phyloP scores from a whole-genome alignment of 2,888 invertebrate genomes.

The Gastrophysa polygoni region DNA sequence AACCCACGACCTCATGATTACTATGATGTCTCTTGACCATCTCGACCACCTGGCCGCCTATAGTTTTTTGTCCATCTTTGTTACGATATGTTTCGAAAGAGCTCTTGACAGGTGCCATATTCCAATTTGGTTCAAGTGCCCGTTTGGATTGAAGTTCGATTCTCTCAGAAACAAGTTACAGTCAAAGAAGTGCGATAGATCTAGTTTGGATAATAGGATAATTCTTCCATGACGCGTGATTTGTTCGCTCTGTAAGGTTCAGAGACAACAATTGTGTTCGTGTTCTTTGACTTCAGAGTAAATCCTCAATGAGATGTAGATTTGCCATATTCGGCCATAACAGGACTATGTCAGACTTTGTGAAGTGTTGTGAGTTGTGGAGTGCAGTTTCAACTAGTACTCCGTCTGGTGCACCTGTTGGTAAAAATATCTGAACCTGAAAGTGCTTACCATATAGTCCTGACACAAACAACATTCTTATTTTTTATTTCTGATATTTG shows the following conservation, averaged over 20 bases:
- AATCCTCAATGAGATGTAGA: background rate
- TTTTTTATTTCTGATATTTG: background rate
- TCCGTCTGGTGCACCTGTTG: background rate
- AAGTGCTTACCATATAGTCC: background rate
- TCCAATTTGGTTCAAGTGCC: constrained; percentile 3
- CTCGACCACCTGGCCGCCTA: no score
- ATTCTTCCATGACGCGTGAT: background rate
- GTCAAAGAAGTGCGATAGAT: constrained; percentile 2
- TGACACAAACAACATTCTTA: background rate
- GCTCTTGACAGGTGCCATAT: constrained; percentile 5
- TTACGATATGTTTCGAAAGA: background rate
- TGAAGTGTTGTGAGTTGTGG: background rate
- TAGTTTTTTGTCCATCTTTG: constrained; percentile 3
- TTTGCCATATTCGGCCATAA: background rate
- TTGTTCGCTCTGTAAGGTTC: constrained; percentile 4
- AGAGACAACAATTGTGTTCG: constrained; percentile 3
- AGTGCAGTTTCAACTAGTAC: background rate
- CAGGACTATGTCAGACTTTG: background rate
- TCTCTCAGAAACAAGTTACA: constrained; percentile 6
- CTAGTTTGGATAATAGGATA: background rate
- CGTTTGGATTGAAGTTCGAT: constrained; percentile 7
- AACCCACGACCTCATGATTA: no score
- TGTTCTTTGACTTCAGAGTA: constrained; percentile 1
- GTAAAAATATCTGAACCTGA: background rate
- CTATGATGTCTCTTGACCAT: no score